A percentile compares a stretch with the other conserved stretches of the same genome.
These are phyloP conservation scores for Corythornis cristatus DNA, from an alignment of 2,113 vertebrate genomes.

Conservation along the genomic window DNA sequence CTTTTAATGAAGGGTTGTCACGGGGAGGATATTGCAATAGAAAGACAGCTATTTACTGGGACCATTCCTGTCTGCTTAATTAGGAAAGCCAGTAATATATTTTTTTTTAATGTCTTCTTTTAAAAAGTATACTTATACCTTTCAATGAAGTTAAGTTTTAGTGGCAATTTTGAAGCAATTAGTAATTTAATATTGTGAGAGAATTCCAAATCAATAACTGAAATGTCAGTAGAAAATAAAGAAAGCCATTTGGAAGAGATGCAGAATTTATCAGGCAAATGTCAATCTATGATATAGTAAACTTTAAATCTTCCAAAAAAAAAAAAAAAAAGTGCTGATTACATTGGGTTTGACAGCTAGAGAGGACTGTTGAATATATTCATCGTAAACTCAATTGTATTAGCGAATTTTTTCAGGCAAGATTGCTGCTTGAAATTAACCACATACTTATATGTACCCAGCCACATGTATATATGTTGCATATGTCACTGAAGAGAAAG, in stretches of 20 bases:
- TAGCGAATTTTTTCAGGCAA: conserved; percentile 29
- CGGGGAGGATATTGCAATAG: not conserved
- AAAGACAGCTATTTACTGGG: not conserved
- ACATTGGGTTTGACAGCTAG: conserved; percentile 18
- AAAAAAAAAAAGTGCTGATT: not conserved
- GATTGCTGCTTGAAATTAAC: not conserved
- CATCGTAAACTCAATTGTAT: conserved; percentile 5
- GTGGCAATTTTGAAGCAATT: conserved; percentile 15
- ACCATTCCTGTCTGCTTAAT: not conserved
- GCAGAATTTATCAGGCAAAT: conserved; percentile 39
- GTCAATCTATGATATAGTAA: conserved; percentile 27
- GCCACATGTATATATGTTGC: not conserved
- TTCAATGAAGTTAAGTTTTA: not conserved
- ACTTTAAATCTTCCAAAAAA: conserved; percentile 23
- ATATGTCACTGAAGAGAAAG: not conserved
- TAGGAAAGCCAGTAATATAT: not conserved
- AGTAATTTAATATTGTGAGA: conserved; percentile 6
- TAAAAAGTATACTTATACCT: not conserved
- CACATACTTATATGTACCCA: accelerated
- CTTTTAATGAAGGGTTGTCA: not conserved
- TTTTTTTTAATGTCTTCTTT: not conserved
- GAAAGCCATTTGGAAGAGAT: not conserved
- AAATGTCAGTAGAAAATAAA: conserved; percentile 35
- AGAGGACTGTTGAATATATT: not conserved
- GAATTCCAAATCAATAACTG: conserved; percentile 1